A percentile compares a stretch with the other conserved stretches of the same genome.
Conservation (phyloP, 1,140 invertebrate genomes). For the Drosophila parabipectinata region DNA sequence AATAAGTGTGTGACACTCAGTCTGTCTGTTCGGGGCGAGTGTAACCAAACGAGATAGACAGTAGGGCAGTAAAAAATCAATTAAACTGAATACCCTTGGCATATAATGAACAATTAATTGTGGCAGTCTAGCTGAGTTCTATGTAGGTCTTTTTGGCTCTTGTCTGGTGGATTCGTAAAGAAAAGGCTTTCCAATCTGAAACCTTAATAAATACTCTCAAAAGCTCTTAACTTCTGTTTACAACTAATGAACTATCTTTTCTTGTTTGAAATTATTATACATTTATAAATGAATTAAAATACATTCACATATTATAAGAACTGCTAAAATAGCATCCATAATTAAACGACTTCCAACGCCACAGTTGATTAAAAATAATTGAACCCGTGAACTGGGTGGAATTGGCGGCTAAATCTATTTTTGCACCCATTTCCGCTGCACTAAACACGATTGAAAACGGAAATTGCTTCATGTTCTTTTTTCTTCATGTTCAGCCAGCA, state of each 20-base stretch:
- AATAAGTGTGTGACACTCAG: slow-evolving; percentile 26
- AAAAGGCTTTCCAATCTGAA: too few relatives aligned
- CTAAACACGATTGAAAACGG: slow-evolving; percentile 75
- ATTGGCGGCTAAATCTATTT: slow-evolving; percentile 31
- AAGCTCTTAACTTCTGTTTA: too few relatives aligned
- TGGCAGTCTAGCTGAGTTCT: slow-evolving; percentile 6
- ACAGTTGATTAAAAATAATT: slow-evolving; percentile 21
- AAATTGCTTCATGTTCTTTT: slow-evolving; percentile 64
- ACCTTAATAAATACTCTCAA: background rate
- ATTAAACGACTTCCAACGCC: background rate
- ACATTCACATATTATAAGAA: too few relatives aligned
- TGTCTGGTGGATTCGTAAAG: too few relatives aligned
- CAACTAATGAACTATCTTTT: too few relatives aligned
- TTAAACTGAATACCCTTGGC: slow-evolving; percentile 62
- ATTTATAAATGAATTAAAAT: too few relatives aligned
- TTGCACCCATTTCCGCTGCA: slow-evolving; percentile 66
- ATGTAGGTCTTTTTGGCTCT: too few relatives aligned
- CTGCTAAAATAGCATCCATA: too few relatives aligned
- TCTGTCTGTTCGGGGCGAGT: slow-evolving; percentile 23
- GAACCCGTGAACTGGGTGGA: background rate
- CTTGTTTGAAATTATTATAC: too few relatives aligned
- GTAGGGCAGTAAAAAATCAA: slow-evolving; percentile 54
- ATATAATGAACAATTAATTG: slow-evolving; percentile 68
- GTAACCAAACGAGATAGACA: slow-evolving; percentile 1
- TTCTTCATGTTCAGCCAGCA: background rate